Conservation (phyloP, 2,113 vertebrate species). For the Procavia capensis region DNA sequence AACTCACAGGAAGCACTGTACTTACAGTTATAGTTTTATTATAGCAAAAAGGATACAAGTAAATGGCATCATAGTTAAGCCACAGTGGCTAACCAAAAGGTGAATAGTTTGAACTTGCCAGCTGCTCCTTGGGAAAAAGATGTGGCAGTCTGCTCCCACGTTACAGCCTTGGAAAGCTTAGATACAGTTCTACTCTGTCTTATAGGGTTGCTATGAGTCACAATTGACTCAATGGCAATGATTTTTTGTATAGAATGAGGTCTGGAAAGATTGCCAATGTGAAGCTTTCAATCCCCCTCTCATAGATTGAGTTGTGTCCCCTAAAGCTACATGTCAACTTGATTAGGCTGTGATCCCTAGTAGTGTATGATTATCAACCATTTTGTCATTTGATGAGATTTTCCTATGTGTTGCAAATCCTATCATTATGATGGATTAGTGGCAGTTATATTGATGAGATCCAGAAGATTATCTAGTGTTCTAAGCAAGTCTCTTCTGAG, state of each 20-base stretch:
- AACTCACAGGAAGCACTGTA: background rate
- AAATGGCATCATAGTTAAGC: background rate
- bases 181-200: background rate
- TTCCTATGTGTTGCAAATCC: too few species aligned
- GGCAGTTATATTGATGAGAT: too few species aligned
- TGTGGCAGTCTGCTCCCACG: background rate
- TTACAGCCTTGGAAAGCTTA: background rate
- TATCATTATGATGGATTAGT: too few species aligned
- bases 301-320: too few species aligned
- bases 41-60: background rate
- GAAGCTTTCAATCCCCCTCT: background rate
- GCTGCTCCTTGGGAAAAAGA: background rate
- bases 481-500: too few species aligned
- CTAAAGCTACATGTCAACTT: too few species aligned
- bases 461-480: too few species aligned
- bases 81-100: background rate
- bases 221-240: background rate
- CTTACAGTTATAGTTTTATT: background rate
- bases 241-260: background rate
- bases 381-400: too few species aligned
- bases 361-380: too few species aligned
- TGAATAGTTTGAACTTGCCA: background rate
- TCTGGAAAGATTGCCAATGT: background rate
- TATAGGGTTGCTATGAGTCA: background rate
- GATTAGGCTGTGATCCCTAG: too few species aligned